phyloP scores from a whole-genome alignment of 2,113 vertebrate species.

The Centropus bengalensis region DNA sequence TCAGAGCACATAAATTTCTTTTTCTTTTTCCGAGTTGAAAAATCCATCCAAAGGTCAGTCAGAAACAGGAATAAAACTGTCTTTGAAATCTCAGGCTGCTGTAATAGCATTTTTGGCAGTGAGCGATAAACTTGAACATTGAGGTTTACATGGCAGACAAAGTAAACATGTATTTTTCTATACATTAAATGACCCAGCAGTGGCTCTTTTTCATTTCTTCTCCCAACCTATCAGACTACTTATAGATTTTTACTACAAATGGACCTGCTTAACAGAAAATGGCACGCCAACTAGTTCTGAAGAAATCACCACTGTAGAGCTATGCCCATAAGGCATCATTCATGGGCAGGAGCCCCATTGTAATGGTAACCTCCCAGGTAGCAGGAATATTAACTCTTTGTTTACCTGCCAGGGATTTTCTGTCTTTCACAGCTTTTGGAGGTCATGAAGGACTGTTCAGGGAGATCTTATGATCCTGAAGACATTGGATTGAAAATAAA shows the following conservation, averaged over 20 bases:
- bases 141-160: conserved; percentile 44
- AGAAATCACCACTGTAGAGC: background rate
- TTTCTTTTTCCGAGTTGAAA: conserved; percentile 11
- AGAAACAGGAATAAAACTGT: conserved; percentile 62
- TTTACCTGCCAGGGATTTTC: background rate
- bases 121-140: conserved; percentile 62
- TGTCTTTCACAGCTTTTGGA: background rate
- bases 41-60: conserved; percentile 53
- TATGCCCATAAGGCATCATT: conserved; percentile 4
- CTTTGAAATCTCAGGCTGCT: conserved; percentile 51
- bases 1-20: background rate
- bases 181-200: conserved; percentile 30
- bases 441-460: background rate
- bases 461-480: background rate
- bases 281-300: background rate
- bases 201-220: background rate
- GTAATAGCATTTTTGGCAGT: conserved; percentile 69
- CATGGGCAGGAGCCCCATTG: background rate
- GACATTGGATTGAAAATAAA: background rate
- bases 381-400: conserved; percentile 22
- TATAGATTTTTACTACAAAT: conserved; percentile 41
- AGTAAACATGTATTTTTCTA: conserved; percentile 31
- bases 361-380: conserved; percentile 9
- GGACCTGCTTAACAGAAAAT: background rate
- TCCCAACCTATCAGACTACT: background rate